These are phyloP conservation scores for Solenopsis invicta DNA, from an alignment of 1,140 invertebrate genomes.

Conservation along the genomic window DNA sequence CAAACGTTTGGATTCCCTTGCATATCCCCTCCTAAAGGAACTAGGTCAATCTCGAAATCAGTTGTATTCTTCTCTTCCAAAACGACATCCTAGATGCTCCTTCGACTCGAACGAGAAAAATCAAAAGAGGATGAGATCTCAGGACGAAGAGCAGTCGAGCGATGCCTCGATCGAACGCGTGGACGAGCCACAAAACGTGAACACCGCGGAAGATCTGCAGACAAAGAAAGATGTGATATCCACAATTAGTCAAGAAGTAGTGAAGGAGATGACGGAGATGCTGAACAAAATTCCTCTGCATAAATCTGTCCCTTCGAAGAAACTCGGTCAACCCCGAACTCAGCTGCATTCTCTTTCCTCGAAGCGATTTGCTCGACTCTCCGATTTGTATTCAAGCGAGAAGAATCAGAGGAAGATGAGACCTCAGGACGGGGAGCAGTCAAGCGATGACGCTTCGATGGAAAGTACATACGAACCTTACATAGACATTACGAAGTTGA, in stretches of 20 bases:
- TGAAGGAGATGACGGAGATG: slow-evolving; percentile 35
- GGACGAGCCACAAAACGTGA: slow-evolving; percentile 3
- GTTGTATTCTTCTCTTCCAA: neutral
- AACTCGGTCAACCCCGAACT: neutral
- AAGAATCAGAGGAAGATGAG: slow-evolving; percentile 4
- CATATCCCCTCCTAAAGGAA: neutral
- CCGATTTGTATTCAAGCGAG: neutral
- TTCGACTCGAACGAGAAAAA: neutral
- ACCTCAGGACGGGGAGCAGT: neutral
- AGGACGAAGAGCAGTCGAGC: slow-evolving; percentile 32
- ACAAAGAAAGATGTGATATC: neutral
- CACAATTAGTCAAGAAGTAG: slow-evolving; percentile 6
- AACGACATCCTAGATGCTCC: neutral
- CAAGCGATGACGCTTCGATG: neutral
- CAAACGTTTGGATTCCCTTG: neutral
- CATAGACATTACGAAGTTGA: neutral
- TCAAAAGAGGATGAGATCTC: slow-evolving; percentile 18
- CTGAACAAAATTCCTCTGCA: neutral
- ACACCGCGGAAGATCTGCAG: neutral
- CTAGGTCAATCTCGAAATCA: neutral
- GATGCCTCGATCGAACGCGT: slow-evolving; percentile 5
- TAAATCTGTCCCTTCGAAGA: neutral
- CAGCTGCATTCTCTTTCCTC: neutral
- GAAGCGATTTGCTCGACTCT: slow-evolving; percentile 1
- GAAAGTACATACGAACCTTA: neutral